These are phyloP conservation scores for Scolopax rusticola DNA, from an alignment of 2,797 vertebrate genomes.

Conservation along the genomic window DNA sequence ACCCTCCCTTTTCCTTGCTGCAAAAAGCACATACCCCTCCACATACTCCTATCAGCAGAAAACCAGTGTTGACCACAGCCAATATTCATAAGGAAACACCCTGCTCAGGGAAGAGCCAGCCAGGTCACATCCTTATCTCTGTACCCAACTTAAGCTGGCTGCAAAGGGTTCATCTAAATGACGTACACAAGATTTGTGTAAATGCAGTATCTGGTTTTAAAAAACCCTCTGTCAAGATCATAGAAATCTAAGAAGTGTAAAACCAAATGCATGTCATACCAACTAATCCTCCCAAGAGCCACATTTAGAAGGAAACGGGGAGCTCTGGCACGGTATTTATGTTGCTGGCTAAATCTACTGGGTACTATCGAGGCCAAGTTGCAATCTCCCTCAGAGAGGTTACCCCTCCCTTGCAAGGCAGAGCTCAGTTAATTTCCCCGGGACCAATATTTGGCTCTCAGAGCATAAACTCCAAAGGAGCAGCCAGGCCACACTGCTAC, in stretches of 20 bases:
- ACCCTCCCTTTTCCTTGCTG: background rate
- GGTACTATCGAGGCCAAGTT: background rate
- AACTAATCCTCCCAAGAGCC: background rate
- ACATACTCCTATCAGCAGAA: background rate
- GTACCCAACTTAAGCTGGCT: background rate
- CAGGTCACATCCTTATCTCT: background rate
- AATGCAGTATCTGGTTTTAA: background rate
- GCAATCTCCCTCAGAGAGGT: background rate
- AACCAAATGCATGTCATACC: background rate
- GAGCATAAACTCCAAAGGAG: background rate
- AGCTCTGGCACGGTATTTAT: background rate
- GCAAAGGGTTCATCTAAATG: background rate
- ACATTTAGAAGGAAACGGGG: background rate
- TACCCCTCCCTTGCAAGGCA: background rate
- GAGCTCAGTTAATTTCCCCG: background rate
- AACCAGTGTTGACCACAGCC: rapidly evolving
- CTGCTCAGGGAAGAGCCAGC: background rate
- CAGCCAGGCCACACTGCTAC: background rate
- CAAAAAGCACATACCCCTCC: background rate
- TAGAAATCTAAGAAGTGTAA: background rate
- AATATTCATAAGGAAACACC: background rate
- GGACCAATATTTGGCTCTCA: background rate
- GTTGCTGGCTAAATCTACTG: background rate
- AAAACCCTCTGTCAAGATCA: background rate
- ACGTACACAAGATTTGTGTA: background rate